A percentile compares a stretch with the other conserved stretches of the same genome.
Conservation (phyloP, 2,888 invertebrate genomes). For the Koerneria pararmatus region DNA sequence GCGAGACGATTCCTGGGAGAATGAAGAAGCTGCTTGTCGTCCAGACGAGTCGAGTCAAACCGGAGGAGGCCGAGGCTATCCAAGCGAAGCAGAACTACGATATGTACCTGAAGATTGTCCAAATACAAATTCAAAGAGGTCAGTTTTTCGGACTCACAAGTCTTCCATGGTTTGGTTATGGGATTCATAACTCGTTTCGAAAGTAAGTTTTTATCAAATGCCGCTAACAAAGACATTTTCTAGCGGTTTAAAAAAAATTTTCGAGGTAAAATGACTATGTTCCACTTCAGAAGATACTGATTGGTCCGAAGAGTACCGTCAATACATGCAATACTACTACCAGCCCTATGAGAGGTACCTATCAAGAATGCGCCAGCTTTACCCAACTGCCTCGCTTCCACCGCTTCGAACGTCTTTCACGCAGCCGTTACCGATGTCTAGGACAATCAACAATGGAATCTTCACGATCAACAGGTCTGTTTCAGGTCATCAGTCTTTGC, state of each 20-base stretch:
- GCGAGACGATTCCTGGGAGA: background rate
- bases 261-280: too few species aligned
- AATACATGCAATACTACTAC: slow-evolving; percentile 16
- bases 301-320: background rate
- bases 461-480: background rate
- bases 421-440: background rate
- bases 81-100: slow-evolving; percentile 14
- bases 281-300: slow-evolving; percentile 1
- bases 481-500: too few species aligned
- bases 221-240: background rate
- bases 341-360: slow-evolving; percentile 21
- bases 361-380: slow-evolving; percentile 13
- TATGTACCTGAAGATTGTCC: slow-evolving; percentile 8
- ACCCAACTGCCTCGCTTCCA: slow-evolving; percentile 15
- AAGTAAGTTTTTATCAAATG: background rate
- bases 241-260: background rate
- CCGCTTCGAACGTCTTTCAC: too few species aligned
- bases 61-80: slow-evolving; percentile 10
- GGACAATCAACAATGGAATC: slow-evolving; percentile 9
- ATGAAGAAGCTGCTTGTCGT: slow-evolving; percentile 18
- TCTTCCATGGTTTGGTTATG: background rate
- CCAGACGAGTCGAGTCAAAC: background rate
- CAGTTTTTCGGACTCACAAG: slow-evolving; percentile 11
- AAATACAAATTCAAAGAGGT: too few species aligned
- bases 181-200: background rate